These are phyloP conservation scores for Batillaria attramentaria DNA, from an alignment of 1,140 invertebrate species.

Conservation along the genomic window DNA sequence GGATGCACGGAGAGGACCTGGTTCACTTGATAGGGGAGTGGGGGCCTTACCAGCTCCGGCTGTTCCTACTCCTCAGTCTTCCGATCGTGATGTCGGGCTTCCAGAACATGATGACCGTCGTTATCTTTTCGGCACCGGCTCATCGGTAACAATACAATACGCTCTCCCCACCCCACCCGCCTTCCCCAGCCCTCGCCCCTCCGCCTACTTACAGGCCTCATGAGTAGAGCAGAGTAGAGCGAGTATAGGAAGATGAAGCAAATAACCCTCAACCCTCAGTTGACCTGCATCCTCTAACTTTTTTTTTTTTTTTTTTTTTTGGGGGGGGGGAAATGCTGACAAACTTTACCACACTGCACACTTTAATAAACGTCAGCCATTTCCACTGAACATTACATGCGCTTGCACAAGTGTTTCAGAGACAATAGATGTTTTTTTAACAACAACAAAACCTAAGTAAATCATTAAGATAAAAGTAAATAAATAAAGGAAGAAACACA, in stretches of 20 bases:
- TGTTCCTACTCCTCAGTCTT: neutral
- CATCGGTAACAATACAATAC: neutral
- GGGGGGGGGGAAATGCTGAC: no score
- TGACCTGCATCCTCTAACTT: no score
- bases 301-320: no score
- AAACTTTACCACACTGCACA: no score
- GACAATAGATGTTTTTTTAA: no score
- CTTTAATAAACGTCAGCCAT: no score
- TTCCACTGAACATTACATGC: no score
- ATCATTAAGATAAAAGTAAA: no score
- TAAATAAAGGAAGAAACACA: no score
- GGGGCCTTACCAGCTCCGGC: neutral
- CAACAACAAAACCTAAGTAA: no score
- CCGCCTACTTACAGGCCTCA: neutral
- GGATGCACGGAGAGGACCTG: neutral
- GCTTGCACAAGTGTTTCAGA: no score
- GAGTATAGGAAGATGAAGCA: neutral
- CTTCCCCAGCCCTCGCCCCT: neutral
- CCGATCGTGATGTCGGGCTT: neutral
- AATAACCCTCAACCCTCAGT: neutral
- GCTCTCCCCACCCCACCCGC: neutral
- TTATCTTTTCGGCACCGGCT: neutral
- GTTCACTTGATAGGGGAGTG: neutral
- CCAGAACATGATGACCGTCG: neutral
- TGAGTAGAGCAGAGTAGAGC: neutral